A percentile compares a stretch with the other conserved stretches of the same genome.
Conservation (phyloP, 2,888 invertebrate species). For the Agrochola lychnidis region DNA sequence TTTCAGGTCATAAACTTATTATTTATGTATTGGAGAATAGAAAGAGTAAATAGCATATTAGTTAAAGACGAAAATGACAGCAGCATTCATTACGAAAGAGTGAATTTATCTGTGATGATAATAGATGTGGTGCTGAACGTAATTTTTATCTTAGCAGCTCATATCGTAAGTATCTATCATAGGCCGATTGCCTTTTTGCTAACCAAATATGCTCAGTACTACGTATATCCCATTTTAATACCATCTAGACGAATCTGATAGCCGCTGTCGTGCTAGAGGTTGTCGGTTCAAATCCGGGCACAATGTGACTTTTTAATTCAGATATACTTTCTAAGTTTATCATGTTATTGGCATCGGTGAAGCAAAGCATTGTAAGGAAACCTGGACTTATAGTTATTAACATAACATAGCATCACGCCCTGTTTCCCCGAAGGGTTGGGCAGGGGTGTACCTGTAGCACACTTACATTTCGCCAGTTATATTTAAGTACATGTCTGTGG, state of each 20-base stretch:
- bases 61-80: background rate
- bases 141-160: background rate
- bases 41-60: background rate
- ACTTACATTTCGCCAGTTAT: too few species aligned
- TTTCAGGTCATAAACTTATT: slow-evolving; percentile 8
- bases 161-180: background rate
- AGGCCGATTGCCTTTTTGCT: background rate
- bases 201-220: background rate
- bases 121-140: background rate
- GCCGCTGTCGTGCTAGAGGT: too few species aligned
- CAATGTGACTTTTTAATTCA: too few species aligned
- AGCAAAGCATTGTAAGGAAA: too few species aligned
- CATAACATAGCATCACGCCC: too few species aligned
- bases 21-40: slow-evolving; percentile 11
- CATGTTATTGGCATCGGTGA: too few species aligned
- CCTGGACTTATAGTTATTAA: too few species aligned
- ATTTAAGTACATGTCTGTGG: too few species aligned
- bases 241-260: background rate
- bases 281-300: too few species aligned
- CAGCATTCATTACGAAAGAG: background rate
- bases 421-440: too few species aligned
- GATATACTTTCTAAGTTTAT: too few species aligned
- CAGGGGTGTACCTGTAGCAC: too few species aligned
- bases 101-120: slow-evolving; percentile 6
- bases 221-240: background rate